These are phyloP conservation scores for Carpatolechia fugitivella DNA, from an alignment of 2,888 invertebrate species.

Conservation along the genomic window DNA sequence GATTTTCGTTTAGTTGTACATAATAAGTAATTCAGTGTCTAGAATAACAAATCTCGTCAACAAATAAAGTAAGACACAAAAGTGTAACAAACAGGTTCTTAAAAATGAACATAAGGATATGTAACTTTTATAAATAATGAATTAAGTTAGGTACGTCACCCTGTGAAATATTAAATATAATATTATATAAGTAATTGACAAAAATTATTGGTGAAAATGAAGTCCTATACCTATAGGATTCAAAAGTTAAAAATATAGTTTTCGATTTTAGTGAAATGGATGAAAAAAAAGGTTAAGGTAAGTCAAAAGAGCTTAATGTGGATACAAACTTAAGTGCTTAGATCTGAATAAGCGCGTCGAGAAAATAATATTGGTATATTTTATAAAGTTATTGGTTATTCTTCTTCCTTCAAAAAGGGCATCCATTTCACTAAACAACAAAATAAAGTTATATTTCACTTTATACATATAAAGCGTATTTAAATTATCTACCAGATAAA, in stretches of 20 bases:
- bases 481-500: conserved; percentile 44
- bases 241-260: conserved; percentile 22
- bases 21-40: too few species aligned
- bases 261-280: conserved; percentile 31
- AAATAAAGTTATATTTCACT: conserved; percentile 26
- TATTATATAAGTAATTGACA: conserved; percentile 63
- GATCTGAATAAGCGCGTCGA: too few species aligned
- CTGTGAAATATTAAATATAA: conserved; percentile 61
- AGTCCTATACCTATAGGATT: conserved; percentile 47
- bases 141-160: conserved; percentile 50
- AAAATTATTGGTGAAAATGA: conserved; percentile 68
- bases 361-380: too few species aligned
- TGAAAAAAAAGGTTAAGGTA: too few species aligned
- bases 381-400: too few species aligned
- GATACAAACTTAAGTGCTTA: too few species aligned
- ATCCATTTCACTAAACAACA: conserved; percentile 33
- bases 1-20: too few species aligned
- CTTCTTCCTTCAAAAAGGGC: too few species aligned
- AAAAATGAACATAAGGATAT: conserved; percentile 50
- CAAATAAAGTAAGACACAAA: background rate
- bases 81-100: background rate
- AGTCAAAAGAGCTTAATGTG: too few species aligned
- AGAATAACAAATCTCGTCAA: too few species aligned
- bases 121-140: conserved; percentile 53
- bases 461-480: conserved; percentile 59